Evolutionary conservation across 2,113 vertebrate genomes (phyloP), one percentile per base, ranked within the genome.

Genomic region (Phycodurus eques): DNA sequence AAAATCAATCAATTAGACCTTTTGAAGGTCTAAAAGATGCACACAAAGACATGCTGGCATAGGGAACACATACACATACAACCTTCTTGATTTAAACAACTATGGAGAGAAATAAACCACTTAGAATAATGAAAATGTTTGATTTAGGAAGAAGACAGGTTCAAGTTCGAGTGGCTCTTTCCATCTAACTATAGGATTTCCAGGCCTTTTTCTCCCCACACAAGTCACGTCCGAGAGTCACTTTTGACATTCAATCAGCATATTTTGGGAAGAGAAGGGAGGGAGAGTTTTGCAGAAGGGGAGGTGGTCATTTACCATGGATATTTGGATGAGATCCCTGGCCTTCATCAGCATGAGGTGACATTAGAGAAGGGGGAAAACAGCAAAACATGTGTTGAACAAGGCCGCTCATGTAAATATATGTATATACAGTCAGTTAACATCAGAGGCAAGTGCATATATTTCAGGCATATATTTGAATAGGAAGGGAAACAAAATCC

Each of bases 261-360:
- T 61, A 61, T 31, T 46, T 47, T 66, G 22, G 47, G 12, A 46
- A 9, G 44, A 47, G 44, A 66, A 46, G 22, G 43, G 13, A 66
- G 44, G 64, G 61, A 77, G 64, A 43, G 68, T 64, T 83, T 76
- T 81, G 85, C 74, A 82, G 83, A 80, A 61, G 59, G 6, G 33
- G 79, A 77, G 80, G 79, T 87, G 78, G 87, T 91, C 90, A 92
- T 89, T 92, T 92, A 92, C 91, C 91, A 92, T 91, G 78, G 91
- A 92, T 88, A 91, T 89, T 87, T 91, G 89, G 85, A 92, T 87
- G 89, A 91, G 88, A 92, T 91, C 89, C 82, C 88, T 88, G 88
- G 88, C 90, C 91, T 92, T 92, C 91, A 91, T 91, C 91, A 88
- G 90, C 88, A 87, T 88, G 87, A 90, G 85, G 86, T 87, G 87